Percentiles rank a stretch among this genome's conserved stretches.
Conservation (phyloP, 2,888 invertebrate genomes). For the Calameuta idolon region DNA sequence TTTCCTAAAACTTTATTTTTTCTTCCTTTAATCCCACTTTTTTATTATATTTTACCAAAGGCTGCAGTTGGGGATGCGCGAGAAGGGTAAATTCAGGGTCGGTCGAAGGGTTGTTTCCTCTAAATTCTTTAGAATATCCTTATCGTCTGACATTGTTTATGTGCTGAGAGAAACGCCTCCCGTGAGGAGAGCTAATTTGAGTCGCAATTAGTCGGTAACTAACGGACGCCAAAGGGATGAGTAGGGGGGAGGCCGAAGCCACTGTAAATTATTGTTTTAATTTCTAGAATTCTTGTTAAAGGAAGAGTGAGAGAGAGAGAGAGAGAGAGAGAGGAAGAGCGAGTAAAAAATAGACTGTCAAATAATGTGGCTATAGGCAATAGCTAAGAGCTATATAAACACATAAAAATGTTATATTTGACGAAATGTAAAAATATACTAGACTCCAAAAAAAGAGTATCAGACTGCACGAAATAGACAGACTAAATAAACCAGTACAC, state of each 20-base stretch:
- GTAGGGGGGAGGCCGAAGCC: constrained; percentile 18
- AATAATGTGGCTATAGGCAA: too few species aligned
- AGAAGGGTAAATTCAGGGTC: constrained; percentile 1
- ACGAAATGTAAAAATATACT: too few species aligned
- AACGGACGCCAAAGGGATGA: constrained; percentile 31
- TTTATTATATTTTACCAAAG: too few species aligned
- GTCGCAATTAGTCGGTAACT: constrained; percentile 53
- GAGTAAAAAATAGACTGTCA: too few species aligned
- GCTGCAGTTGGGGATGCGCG: constrained; percentile 2
- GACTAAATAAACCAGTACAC: too few species aligned
- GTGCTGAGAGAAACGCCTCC: constrained; percentile 7
- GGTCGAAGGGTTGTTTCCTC: constrained; percentile 6
- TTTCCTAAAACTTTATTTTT: constrained; percentile 17
- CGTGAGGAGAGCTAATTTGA: constrained; percentile 45
- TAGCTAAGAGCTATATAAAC: too few species aligned
- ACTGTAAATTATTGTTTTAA: constrained; percentile 61
- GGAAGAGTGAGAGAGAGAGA: too few species aligned
- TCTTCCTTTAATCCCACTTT: constrained; percentile 6
- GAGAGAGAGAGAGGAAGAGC: too few species aligned
- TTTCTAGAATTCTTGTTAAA: constrained; percentile 35
- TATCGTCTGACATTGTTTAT: constrained; percentile 18
- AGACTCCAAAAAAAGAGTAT: too few species aligned
- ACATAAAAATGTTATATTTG: too few species aligned
- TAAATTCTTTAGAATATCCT: background rate
- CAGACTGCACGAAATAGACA: too few species aligned